Conservation (phyloP, 2,113 vertebrate genomes). For the Hyperopisus bebe region DNA sequence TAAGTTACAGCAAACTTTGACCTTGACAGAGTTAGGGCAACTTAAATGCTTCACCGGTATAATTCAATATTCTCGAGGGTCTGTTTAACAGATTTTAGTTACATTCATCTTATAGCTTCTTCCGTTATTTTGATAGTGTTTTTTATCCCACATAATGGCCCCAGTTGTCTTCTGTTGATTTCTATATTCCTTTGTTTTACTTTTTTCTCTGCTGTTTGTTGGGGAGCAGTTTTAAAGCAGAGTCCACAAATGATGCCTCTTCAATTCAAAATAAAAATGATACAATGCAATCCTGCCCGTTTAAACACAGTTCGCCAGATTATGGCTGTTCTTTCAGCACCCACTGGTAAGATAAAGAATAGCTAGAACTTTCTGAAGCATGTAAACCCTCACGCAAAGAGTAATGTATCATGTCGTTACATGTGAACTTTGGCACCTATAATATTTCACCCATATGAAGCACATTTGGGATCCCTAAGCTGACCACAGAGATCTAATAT, state of each 20-base stretch:
- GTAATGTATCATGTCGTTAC: background rate
- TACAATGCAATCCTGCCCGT: background rate
- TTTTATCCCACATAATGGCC: background rate
- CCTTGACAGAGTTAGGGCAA: background rate
- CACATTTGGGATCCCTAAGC: background rate
- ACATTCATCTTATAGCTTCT: background rate
- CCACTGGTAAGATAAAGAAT: background rate
- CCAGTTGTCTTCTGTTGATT: background rate
- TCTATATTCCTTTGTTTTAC: background rate
- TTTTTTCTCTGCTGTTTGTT: background rate
- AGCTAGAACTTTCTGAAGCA: background rate
- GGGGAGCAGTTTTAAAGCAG: background rate
- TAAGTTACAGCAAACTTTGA: conserved; percentile 4
- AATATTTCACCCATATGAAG: background rate
- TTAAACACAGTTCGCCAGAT: background rate
- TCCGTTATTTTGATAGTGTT: background rate
- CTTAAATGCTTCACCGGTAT: background rate
- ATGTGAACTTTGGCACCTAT: background rate
- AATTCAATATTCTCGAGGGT: background rate
- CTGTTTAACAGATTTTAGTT: background rate
- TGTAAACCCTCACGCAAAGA: background rate
- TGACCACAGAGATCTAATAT: background rate
- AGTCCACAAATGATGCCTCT: background rate
- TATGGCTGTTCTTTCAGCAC: background rate
- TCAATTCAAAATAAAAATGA: background rate